Percentiles rank a stretch among this genome's conserved stretches.
These are phyloP conservation scores for Cochlearius cochlearius DNA, from an alignment of 2,113 vertebrate genomes.

Conservation along the genomic window DNA sequence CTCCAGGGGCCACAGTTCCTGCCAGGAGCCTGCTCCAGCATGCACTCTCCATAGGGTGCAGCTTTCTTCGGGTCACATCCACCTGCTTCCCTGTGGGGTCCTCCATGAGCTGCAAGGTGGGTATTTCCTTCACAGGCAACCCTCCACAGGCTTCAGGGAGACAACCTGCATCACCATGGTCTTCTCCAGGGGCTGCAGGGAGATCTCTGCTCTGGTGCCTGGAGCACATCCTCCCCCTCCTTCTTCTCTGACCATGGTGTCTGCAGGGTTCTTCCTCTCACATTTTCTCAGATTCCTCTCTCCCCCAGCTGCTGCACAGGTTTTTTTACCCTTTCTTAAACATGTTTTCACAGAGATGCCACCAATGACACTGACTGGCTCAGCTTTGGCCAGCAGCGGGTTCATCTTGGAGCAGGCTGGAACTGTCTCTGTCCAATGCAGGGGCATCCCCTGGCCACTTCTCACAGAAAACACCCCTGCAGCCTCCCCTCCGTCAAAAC, in stretches of 20 bases:
- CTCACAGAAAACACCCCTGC: background rate
- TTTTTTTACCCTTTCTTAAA: background rate
- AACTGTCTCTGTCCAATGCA: background rate
- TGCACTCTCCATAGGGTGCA: background rate
- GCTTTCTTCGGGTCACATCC: background rate
- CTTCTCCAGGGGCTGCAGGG: background rate
- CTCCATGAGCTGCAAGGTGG: background rate
- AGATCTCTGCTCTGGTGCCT: background rate
- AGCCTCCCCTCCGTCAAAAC: background rate
- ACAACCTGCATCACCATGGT: background rate
- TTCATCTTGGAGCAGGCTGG: background rate
- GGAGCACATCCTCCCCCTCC: background rate
- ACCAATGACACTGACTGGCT: accelerated
- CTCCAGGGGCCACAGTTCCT: background rate
- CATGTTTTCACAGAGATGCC: background rate
- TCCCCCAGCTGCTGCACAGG: background rate
- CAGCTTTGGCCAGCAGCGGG: background rate
- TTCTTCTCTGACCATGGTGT: background rate
- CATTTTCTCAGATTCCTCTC: background rate
- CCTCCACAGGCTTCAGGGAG: background rate
- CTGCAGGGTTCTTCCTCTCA: background rate
- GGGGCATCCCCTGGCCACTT: background rate
- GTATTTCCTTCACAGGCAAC: background rate
- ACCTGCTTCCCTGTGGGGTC: too few relatives aligned
- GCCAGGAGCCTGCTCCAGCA: background rate